Conservation (phyloP, 1,140 invertebrate species). For the Heliothis virescens region DNA sequence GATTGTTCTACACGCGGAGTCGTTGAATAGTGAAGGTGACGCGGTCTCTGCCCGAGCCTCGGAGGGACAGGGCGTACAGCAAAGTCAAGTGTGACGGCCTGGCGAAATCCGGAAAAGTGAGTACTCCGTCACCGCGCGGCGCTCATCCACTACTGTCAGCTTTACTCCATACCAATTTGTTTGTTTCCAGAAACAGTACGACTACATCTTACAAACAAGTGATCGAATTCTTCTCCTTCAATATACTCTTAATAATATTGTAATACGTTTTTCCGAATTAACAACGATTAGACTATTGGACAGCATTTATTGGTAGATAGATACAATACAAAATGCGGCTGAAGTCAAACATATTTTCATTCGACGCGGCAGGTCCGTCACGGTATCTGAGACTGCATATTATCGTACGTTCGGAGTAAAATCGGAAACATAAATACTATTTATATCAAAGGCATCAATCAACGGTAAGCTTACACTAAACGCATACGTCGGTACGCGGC, state of each 20-base stretch:
- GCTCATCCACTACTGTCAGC: background rate
- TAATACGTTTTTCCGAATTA: conserved; percentile 57
- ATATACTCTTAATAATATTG: conserved; percentile 53
- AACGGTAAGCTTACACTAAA: conserved; percentile 64
- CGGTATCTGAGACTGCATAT: conserved; percentile 45
- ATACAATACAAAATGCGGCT: conserved; percentile 83
- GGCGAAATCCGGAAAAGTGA: conserved; percentile 69
- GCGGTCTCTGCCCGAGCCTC: conserved; percentile 41
- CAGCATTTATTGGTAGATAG: conserved; percentile 83
- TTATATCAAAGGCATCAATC: conserved; percentile 78
- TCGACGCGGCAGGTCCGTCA: conserved; percentile 32
- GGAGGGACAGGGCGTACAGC: conserved; percentile 54
- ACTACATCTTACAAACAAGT: conserved; percentile 20
- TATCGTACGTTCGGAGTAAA: conserved; percentile 64
- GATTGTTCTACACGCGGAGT: conserved; percentile 65
- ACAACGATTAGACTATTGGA: conserved; percentile 73
- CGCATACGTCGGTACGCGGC: conserved; percentile 53
- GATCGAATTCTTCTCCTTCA: conserved; percentile 57
- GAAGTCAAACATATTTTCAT: conserved; percentile 73
- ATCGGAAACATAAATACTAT: conserved; percentile 85
- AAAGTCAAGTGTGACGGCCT: conserved; percentile 76
- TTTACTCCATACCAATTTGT: background rate
- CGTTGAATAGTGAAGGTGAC: conserved; percentile 54
- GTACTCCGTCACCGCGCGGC: background rate
- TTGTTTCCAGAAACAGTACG: conserved; percentile 61